A percentile compares a stretch with the other conserved stretches of the same genome.
These are phyloP conservation scores for Amblyjoppa fuscipennis DNA, from an alignment of 2,888 invertebrate genomes.

Conservation along the genomic window DNA sequence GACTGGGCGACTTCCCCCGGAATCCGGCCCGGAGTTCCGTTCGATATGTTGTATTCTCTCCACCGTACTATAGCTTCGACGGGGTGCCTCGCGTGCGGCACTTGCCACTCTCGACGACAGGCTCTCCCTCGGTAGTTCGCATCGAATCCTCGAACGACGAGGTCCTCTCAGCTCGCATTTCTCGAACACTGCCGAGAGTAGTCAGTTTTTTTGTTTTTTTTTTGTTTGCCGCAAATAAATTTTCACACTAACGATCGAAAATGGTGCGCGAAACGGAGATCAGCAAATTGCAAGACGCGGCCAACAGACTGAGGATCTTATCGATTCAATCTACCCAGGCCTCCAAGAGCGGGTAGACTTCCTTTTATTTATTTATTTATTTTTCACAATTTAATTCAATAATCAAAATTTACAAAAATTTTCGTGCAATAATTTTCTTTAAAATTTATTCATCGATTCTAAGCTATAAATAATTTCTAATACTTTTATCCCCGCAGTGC, in stretches of 20 bases:
- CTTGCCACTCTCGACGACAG: slow-evolving; percentile 44
- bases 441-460: background rate
- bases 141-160: slow-evolving; percentile 72
- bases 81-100: slow-evolving; percentile 28
- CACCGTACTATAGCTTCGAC: slow-evolving; percentile 32
- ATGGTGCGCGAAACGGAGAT: slow-evolving; percentile 79
- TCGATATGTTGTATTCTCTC: slow-evolving; percentile 43
- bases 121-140: slow-evolving; percentile 72
- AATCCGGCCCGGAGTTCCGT: slow-evolving; percentile 47
- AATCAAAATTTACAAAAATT: background rate
- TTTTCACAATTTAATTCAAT: background rate
- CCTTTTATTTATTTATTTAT: background rate
- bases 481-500: too few relatives aligned
- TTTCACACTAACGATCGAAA: slow-evolving; percentile 32
- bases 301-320: slow-evolving; percentile 88
- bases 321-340: slow-evolving; percentile 88
- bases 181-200: background rate
- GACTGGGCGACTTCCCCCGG: slow-evolving; percentile 51
- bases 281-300: slow-evolving; percentile 87
- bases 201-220: background rate
- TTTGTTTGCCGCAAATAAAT: slow-evolving; percentile 24
- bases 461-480: too few relatives aligned
- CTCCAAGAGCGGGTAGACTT: slow-evolving; percentile 89
- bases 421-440: background rate
- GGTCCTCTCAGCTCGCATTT: slow-evolving; percentile 34